Percentiles rank a stretch among this genome's conserved stretches.
Conservation (phyloP, 2,797 vertebrate species). For the Acridotheres tristis region DNA sequence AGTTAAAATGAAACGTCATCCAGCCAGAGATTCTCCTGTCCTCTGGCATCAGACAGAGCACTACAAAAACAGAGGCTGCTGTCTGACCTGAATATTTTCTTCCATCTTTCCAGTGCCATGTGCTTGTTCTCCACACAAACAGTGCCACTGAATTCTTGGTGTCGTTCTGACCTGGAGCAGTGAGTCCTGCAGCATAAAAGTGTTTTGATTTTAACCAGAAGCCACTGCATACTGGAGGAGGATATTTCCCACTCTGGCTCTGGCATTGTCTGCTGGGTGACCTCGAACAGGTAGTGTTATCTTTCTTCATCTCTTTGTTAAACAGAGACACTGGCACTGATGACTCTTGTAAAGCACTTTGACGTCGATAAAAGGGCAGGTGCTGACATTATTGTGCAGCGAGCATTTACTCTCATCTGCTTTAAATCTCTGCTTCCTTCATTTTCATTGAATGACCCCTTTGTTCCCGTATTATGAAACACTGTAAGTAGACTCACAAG, state of each 20-base stretch:
- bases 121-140: neutral
- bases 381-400: neutral
- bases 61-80: neutral
- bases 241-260: neutral
- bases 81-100: neutral
- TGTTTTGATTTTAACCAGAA: slow-evolving; percentile 16
- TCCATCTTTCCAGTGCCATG: neutral
- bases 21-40: neutral
- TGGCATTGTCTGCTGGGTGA: neutral
- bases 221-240: neutral
- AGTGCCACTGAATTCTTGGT: neutral
- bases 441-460: slow-evolving; percentile 36
- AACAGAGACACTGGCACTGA: neutral
- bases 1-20: neutral
- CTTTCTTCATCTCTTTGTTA: neutral
- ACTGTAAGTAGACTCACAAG: neutral
- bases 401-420: slow-evolving; percentile 23
- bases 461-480: slow-evolving; percentile 39
- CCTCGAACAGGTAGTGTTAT: neutral
- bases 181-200: neutral
- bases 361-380: neutral
- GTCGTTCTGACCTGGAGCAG: neutral
- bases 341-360: neutral
- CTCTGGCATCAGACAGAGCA: neutral
- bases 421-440: slow-evolving; percentile 32